phyloP scores from a whole-genome alignment of 2,888 invertebrate species.

The Neoitamus cyanurus region DNA sequence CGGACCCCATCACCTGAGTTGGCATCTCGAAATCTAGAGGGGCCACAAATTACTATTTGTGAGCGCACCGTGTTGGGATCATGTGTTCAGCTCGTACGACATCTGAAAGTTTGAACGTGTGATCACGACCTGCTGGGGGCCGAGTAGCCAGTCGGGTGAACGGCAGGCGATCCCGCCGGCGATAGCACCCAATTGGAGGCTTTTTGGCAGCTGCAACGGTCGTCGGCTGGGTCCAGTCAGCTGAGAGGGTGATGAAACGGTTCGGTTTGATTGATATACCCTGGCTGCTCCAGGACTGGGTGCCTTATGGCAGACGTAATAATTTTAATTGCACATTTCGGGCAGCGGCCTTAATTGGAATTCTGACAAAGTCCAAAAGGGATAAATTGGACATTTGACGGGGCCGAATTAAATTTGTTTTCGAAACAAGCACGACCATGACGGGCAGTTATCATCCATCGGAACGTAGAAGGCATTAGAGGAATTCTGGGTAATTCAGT shows the following conservation, averaged over 20 bases:
- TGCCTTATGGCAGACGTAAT: constrained; percentile 28
- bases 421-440: background rate
- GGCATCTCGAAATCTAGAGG: background rate
- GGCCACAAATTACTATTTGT: constrained; percentile 10
- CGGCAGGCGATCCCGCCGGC: constrained; percentile 2
- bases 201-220: background rate
- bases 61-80: background rate
- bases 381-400: constrained; percentile 9
- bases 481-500: background rate
- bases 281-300: background rate
- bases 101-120: background rate
- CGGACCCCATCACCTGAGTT: background rate
- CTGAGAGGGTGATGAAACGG: constrained; percentile 19
- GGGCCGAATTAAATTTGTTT: background rate
- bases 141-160: background rate
- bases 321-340: constrained; percentile 16
- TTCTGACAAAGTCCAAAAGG: background rate
- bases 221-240: background rate
- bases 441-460: constrained; percentile 2
- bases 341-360: constrained; percentile 3
- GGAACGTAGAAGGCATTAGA: background rate
- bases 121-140: background rate
- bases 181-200: background rate
- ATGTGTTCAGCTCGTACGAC: background rate
- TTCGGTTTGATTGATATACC: background rate